Percentiles rank a stretch among this genome's conserved stretches.
Evolutionary conservation across 2,113 vertebrate genomes (phyloP).

Genomic region (Oxyura jamaicensis): DNA sequence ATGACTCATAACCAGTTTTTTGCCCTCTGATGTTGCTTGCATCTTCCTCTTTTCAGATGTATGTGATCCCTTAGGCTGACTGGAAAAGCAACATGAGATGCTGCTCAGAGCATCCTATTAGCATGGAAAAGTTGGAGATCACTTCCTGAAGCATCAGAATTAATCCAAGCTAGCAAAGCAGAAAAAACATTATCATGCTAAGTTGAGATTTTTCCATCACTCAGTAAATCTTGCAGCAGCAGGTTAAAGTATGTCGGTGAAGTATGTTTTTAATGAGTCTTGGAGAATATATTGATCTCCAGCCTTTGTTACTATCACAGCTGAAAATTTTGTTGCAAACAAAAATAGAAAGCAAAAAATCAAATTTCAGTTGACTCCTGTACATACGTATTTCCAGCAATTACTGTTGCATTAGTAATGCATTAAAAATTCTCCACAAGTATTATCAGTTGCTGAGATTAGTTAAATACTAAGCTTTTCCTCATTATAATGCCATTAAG

Average conservation of each 20-base stretch:
- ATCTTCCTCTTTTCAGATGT: not conserved
- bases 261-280: not conserved
- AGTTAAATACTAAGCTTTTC: constrained; percentile 49
- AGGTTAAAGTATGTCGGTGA: not conserved
- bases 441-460: constrained; percentile 25
- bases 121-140: not conserved
- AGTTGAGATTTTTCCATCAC: not conserved
- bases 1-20: not conserved
- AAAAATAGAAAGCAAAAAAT: constrained; percentile 31
- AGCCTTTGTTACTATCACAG: not conserved
- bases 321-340: not conserved
- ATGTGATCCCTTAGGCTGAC: too few relatives aligned
- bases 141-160: not conserved
- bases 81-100: not conserved
- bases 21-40: not conserved
- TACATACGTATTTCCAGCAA: constrained; percentile 20
- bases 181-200: not conserved
- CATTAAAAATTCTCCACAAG: constrained; percentile 40
- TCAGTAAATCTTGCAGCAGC: not conserved
- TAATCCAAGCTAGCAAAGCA: not conserved
- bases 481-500: constrained; percentile 66
- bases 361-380: constrained; percentile 28
- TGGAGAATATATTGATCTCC: not conserved
- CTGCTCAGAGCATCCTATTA: not conserved
- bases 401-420: constrained; percentile 14